phyloP scores from a whole-genome alignment of 1,140 invertebrate genomes.

The Branchinecta lynchi region DNA sequence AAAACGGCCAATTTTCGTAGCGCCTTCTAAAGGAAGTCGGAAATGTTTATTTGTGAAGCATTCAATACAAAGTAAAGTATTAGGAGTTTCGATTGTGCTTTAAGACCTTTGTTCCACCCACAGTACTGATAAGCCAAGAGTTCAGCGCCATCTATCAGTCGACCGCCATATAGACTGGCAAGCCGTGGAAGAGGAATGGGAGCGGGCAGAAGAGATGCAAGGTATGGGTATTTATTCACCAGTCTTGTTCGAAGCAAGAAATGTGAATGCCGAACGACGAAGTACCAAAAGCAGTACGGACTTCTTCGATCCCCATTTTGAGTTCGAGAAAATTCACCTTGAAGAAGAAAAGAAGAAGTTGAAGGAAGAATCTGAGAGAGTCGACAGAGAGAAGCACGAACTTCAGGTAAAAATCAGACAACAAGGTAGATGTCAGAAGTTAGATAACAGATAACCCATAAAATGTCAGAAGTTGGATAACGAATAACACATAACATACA shows the following conservation, averaged over 20 bases:
- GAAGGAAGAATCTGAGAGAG: conserved; percentile 22
- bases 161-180: conserved; percentile 15
- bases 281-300: not conserved
- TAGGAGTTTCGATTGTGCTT: too few relatives aligned
- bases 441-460: too few relatives aligned
- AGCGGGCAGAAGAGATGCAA: conserved; percentile 14
- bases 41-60: too few relatives aligned
- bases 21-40: too few relatives aligned
- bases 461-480: too few relatives aligned
- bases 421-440: not conserved
- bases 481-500: too few relatives aligned
- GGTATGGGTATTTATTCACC: conserved; percentile 24
- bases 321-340: conserved; percentile 15
- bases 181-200: conserved; percentile 19
- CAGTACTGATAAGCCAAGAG: too few relatives aligned
- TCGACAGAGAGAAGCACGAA: conserved; percentile 16
- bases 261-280: not conserved
- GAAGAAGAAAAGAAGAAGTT: conserved; percentile 27
- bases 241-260: conserved; percentile 22
- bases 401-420: conserved; percentile 14
- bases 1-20: too few relatives aligned
- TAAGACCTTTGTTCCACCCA: too few relatives aligned
- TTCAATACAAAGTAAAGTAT: too few relatives aligned
- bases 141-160: not conserved
- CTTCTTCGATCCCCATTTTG: not conserved